These are phyloP conservation scores for Cossypha caffra DNA, from an alignment of 2,797 vertebrate species.

Conservation along the genomic window DNA sequence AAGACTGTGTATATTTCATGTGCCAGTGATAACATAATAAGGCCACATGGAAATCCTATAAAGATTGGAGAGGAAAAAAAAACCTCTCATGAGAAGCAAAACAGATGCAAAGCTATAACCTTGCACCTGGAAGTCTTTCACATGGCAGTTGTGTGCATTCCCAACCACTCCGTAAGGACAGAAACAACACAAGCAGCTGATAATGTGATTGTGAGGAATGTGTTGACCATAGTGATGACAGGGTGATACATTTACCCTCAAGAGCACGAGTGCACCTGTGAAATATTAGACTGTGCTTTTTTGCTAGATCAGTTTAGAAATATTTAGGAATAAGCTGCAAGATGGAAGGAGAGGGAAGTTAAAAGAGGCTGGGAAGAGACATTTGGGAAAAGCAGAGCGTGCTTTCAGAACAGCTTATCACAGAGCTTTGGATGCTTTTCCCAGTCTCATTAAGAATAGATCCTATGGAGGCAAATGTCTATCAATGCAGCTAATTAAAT, in stretches of 20 bases:
- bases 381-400: neutral
- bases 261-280: constrained; percentile 29
- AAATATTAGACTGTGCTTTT: constrained; percentile 38
- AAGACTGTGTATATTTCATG: neutral
- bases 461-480: neutral
- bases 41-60: constrained; percentile 37
- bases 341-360: neutral
- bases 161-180: constrained; percentile 52
- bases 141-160: constrained; percentile 45
- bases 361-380: constrained; percentile 7
- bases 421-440: constrained; percentile 1
- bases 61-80: neutral
- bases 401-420: neutral
- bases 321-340: neutral
- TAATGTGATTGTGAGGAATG: constrained; percentile 64
- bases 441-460: neutral
- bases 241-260: constrained; percentile 33
- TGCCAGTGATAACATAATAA: constrained; percentile 35
- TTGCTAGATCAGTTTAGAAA: constrained; percentile 18
- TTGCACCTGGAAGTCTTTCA: constrained; percentile 69
- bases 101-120: constrained; percentile 63
- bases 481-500: neutral
- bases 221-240: constrained; percentile 62
- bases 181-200: constrained; percentile 62
- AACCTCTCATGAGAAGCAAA: constrained; percentile 46